phyloP scores from a whole-genome alignment of 2,888 invertebrate genomes.

The Tenthredo livida region DNA sequence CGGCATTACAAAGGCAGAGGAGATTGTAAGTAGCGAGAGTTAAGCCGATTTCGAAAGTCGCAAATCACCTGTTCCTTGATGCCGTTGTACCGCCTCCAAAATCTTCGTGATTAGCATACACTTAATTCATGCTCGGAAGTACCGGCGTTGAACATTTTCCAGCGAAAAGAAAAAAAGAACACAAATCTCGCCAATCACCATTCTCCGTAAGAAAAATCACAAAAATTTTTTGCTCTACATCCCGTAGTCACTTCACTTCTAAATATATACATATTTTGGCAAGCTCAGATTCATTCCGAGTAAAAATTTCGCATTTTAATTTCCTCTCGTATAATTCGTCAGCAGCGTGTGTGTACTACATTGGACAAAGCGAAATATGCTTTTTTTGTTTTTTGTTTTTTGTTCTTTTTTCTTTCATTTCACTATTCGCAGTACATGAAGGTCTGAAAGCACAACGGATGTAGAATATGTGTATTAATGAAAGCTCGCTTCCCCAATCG shows the following conservation, averaged over 20 bases:
- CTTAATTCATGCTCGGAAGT: conserved; percentile 22
- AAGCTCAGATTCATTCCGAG: too few relatives aligned
- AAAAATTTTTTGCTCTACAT: not conserved
- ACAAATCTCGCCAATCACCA: not conserved
- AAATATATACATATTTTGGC: too few relatives aligned
- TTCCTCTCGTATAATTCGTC: too few relatives aligned
- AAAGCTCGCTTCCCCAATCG: not conserved
- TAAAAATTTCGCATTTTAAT: too few relatives aligned
- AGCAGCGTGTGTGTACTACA: too few relatives aligned
- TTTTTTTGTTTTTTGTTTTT: too few relatives aligned
- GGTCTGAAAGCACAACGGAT: conserved; percentile 3
- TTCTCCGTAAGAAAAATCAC: not conserved
- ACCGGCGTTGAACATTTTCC: not conserved
- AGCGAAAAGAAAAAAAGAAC: not conserved
- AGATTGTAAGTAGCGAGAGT: conserved; percentile 27
- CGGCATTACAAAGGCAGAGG: not conserved
- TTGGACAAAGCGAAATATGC: too few relatives aligned
- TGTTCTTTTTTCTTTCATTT: not conserved
- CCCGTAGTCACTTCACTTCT: too few relatives aligned
- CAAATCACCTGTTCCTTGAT: conserved; percentile 33
- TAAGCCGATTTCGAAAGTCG: conserved; percentile 39
- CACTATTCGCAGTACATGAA: too few relatives aligned
- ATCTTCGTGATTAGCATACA: conserved; percentile 35
- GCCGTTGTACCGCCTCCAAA: not conserved
- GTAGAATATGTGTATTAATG: conserved; percentile 16